Evolutionary conservation across 2,113 vertebrate species (phyloP).

Genomic region (Nymphicus hollandicus): DNA sequence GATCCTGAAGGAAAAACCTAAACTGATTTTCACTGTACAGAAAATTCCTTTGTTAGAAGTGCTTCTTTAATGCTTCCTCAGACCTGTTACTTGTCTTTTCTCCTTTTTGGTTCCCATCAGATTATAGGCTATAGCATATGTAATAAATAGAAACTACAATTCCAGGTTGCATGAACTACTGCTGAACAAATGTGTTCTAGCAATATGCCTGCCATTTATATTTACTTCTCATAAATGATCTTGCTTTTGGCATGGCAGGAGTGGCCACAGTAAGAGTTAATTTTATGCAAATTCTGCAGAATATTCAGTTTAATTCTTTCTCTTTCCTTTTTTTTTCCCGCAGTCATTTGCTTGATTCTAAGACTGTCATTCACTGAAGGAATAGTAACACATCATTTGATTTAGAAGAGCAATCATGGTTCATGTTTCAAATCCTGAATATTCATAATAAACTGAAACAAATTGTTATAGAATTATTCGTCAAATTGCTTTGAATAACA

Average conservation of each 20-base stretch:
- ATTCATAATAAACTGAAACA: conserved; percentile 23
- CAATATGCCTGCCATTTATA: neutral
- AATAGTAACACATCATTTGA: neutral
- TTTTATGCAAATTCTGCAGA: conserved; percentile 1
- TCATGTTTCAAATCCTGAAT: conserved; percentile 45
- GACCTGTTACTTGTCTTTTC: neutral
- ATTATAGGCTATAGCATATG: neutral
- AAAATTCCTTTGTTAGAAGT: neutral
- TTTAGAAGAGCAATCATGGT: conserved; percentile 5
- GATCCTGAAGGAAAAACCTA: neutral
- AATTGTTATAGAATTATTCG: conserved; percentile 51
- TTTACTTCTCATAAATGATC: neutral
- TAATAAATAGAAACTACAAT: neutral
- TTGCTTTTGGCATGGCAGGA: neutral
- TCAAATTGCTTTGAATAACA: conserved; percentile 25
- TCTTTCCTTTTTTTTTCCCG: neutral
- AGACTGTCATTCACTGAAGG: neutral
- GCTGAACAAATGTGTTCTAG: neutral
- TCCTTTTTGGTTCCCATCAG: neutral
- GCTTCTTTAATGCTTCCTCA: neutral
- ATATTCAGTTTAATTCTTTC: neutral
- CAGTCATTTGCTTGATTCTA: neutral
- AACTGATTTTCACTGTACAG: neutral
- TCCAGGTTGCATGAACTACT: neutral
- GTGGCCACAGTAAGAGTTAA: neutral